phyloP scores from a whole-genome alignment of 2,113 vertebrate genomes.

The Chiloscyllium plagiosum region DNA sequence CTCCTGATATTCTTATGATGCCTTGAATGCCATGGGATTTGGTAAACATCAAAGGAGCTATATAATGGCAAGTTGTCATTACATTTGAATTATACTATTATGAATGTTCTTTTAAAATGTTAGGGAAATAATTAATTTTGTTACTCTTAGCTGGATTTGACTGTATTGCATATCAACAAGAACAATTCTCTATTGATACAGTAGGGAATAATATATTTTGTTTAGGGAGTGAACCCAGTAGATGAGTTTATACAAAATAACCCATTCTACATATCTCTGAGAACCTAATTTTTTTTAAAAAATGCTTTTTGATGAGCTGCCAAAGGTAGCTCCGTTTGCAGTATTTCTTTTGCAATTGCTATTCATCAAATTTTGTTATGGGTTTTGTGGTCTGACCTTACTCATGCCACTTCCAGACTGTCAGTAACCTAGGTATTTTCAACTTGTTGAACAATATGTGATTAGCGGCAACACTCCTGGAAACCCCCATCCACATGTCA shows the following conservation, averaged over 20 bases:
- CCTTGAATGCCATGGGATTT: background rate
- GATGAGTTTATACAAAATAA: background rate
- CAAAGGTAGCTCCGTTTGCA: slow-evolving; percentile 3
- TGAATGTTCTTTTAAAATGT: background rate
- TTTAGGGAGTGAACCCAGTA: background rate
- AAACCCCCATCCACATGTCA: slow-evolving; percentile 25
- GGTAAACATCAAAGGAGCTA: background rate
- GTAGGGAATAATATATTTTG: no score
- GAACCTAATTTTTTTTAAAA: background rate
- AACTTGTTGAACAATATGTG: slow-evolving; percentile 20
- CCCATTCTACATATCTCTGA: background rate
- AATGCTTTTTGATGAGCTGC: background rate
- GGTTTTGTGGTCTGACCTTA: slow-evolving; percentile 37
- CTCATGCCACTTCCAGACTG: slow-evolving; percentile 35
- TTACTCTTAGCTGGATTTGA: background rate
- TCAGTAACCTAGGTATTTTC: slow-evolving; percentile 11
- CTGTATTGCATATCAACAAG: background rate
- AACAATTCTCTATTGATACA: background rate
- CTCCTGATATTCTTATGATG: background rate
- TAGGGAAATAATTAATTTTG: background rate
- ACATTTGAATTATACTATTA: background rate
- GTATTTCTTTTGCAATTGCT: slow-evolving; percentile 10
- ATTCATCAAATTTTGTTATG: background rate
- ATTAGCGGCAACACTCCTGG: slow-evolving; percentile 17
- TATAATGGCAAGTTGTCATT: background rate